Conservation (phyloP, 2,113 vertebrate species). For the Platysternon megacephalum region DNA sequence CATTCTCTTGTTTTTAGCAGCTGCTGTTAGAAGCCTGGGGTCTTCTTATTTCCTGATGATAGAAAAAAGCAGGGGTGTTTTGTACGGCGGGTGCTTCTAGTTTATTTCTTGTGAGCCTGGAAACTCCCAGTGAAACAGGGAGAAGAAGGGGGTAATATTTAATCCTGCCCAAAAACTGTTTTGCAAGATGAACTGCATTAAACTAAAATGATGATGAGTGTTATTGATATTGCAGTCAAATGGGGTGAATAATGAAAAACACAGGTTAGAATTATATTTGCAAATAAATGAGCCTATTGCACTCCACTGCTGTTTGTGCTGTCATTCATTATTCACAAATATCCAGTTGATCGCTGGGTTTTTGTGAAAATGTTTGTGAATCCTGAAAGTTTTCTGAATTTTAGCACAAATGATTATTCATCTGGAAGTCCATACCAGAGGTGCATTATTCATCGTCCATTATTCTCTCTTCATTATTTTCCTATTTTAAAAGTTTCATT, state of each 20-base stretch:
- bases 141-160: neutral
- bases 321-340: neutral
- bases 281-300: neutral
- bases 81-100: neutral
- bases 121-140: neutral
- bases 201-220: neutral
- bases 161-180: neutral
- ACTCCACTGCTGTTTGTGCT: neutral
- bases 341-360: neutral
- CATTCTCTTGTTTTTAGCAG: neutral
- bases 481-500: neutral
- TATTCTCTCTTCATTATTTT: neutral
- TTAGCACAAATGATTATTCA: neutral
- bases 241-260: neutral
- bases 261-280: neutral
- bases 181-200: neutral
- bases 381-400: neutral
- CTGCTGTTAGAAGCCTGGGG: neutral
- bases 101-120: neutral
- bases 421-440: neutral
- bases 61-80: neutral
- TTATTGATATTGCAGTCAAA: neutral
- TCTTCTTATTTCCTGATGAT: neutral
- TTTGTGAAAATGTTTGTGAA: neutral
- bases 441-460: neutral